These are phyloP conservation scores for Chaenogobius annularis DNA, from an alignment of 2,113 vertebrate species.

Conservation along the genomic window DNA sequence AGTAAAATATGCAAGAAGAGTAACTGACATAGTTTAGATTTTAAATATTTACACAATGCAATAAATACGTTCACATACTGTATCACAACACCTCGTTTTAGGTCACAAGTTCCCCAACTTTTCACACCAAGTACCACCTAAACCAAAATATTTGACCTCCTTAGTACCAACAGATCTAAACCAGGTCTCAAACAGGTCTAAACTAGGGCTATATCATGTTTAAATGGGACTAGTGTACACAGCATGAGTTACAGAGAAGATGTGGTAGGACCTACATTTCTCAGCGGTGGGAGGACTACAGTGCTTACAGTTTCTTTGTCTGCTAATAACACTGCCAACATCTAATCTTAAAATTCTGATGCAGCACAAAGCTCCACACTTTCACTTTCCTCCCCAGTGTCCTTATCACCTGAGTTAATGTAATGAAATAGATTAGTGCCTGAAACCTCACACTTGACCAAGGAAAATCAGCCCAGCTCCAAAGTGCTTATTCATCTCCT, in stretches of 20 bases:
- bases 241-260: background rate
- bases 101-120: too few relatives aligned
- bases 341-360: background rate
- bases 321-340: background rate
- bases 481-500: constrained; percentile 51
- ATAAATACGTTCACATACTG: too few relatives aligned
- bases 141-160: too few relatives aligned
- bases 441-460: constrained; percentile 45
- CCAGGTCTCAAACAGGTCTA: too few relatives aligned
- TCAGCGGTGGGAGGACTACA: background rate
- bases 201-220: too few relatives aligned
- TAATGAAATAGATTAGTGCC: constrained; percentile 60
- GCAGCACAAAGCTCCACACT: constrained; percentile 2
- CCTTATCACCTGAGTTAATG: constrained; percentile 52
- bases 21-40: too few relatives aligned
- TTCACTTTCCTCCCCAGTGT: constrained; percentile 15
- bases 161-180: too few relatives aligned
- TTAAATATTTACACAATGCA: too few relatives aligned
- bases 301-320: background rate
- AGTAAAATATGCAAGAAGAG: too few relatives aligned
- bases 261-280: background rate
- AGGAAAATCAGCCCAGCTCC: constrained; percentile 51
- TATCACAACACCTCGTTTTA: too few relatives aligned
- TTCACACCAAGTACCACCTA: too few relatives aligned
- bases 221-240: too few relatives aligned